phyloP scores from a whole-genome alignment of 2,888 invertebrate genomes.

The Adineta ricciae region DNA sequence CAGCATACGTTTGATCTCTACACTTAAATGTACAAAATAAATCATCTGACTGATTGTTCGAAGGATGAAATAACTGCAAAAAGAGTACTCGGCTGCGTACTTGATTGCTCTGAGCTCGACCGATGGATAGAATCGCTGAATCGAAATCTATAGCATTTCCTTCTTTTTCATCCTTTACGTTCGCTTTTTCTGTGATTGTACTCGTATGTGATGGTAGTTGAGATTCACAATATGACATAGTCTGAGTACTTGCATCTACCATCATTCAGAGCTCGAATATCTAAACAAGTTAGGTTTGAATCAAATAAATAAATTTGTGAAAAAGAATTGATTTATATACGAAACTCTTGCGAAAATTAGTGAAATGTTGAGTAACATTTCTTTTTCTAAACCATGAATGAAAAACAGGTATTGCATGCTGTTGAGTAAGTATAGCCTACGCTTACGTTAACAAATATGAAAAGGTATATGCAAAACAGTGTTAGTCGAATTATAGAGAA shows the following conservation, averaged over 20 bases:
- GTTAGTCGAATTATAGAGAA: too few species aligned
- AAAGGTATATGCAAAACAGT: too few species aligned
- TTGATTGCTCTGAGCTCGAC: neutral
- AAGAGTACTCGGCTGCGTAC: neutral
- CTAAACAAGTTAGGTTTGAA: neutral
- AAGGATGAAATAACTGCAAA: neutral
- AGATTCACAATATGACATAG: neutral
- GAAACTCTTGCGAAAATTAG: too few species aligned
- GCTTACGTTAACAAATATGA: too few species aligned
- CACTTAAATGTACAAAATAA: neutral
- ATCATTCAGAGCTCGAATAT: neutral
- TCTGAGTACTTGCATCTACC: neutral
- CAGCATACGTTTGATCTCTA: too few species aligned
- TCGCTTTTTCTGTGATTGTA: neutral
- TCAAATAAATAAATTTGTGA: too few species aligned
- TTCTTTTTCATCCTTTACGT: neutral
- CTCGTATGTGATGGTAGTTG: neutral
- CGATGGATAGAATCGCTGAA: neutral
- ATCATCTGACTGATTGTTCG: neutral
- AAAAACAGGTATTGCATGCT: too few species aligned
- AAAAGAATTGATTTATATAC: too few species aligned
- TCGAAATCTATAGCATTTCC: neutral
- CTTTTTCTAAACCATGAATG: too few species aligned
- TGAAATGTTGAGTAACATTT: too few species aligned
- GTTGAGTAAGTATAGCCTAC: too few species aligned